Conservation (phyloP, 1,140 invertebrate species). For the Leptinotarsa undecemlineata region DNA sequence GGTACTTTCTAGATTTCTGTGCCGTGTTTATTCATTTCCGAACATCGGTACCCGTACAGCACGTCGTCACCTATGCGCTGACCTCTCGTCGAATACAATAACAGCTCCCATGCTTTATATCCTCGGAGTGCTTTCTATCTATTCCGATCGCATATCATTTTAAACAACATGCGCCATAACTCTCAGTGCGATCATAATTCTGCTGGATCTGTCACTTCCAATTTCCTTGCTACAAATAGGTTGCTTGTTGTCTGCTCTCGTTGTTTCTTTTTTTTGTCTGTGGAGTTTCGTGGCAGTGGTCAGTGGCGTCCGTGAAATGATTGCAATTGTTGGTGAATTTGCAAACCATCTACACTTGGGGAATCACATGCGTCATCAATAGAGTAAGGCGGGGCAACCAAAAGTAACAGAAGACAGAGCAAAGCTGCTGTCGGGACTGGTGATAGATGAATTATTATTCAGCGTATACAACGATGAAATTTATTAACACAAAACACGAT, state of each 20-base stretch:
- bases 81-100: slow-evolving; percentile 10
- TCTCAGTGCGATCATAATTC: not conserved
- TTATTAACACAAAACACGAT: too few relatives aligned
- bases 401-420: too few relatives aligned
- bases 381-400: too few relatives aligned
- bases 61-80: slow-evolving; percentile 16
- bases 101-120: slow-evolving; percentile 7
- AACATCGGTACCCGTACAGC: slow-evolving; percentile 17
- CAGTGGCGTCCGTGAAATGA: not conserved
- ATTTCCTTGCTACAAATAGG: not conserved
- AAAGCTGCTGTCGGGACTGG: too few relatives aligned
- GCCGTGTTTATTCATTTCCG: slow-evolving; percentile 17
- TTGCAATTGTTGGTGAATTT: too few relatives aligned
- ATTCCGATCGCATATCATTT: not conserved
- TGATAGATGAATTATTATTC: too few relatives aligned
- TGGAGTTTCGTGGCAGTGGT: not conserved
- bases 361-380: too few relatives aligned
- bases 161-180: slow-evolving; percentile 11
- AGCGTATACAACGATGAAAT: too few relatives aligned
- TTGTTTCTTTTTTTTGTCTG: not conserved
- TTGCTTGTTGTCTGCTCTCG: slow-evolving; percentile 7
- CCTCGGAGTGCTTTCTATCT: not conserved
- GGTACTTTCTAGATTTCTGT: slow-evolving; percentile 13
- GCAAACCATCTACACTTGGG: too few relatives aligned
- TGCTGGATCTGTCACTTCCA: slow-evolving; percentile 7